These are phyloP conservation scores for Aurelia sp. DNA, from an alignment of 30 jellyfish, hydroid and myxozoan genomes.

Conservation along the genomic window DNA sequence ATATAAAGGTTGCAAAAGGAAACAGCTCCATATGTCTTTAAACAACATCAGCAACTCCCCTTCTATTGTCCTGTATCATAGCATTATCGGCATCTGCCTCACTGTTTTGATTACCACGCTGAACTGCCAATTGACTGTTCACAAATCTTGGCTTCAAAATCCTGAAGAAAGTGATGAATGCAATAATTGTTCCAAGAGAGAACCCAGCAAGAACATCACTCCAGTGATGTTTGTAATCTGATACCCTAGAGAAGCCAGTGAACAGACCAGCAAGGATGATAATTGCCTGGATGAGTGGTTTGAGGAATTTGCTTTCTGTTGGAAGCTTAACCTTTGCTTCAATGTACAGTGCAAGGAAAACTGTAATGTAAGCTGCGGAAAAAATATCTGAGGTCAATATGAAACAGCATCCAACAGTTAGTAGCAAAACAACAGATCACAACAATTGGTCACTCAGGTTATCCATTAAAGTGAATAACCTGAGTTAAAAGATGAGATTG, in stretches of 20 bases:
- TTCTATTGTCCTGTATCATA: no score
- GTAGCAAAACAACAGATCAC: no score
- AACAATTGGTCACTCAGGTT: no score
- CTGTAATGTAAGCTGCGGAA: slow-evolving; percentile 45
- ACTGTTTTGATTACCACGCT: background rate
- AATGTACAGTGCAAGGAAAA: slow-evolving; percentile 67
- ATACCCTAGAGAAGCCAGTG: slow-evolving; percentile 81
- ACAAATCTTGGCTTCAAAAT: slow-evolving; percentile 33
- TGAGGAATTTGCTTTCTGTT: slow-evolving; percentile 50
- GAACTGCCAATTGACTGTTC: background rate
- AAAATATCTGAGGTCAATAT: background rate
- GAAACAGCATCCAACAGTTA: background rate
- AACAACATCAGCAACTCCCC: no score
- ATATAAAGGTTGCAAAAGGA: no score
- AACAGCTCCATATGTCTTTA: no score
- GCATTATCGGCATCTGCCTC: slow-evolving; percentile 1
- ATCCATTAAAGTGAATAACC: no score
- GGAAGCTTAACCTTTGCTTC: slow-evolving; percentile 52
- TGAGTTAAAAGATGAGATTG: no score
- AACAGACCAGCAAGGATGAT: slow-evolving; percentile 43
- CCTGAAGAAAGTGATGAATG: slow-evolving; percentile 41
- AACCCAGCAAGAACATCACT: slow-evolving; percentile 87
- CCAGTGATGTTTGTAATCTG: slow-evolving; percentile 92
- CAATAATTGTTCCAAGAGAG: slow-evolving; percentile 58
- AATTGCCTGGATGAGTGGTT: slow-evolving; percentile 57